phyloP scores from a whole-genome alignment of 2,888 invertebrate species.

The Emmelina monodactyla region DNA sequence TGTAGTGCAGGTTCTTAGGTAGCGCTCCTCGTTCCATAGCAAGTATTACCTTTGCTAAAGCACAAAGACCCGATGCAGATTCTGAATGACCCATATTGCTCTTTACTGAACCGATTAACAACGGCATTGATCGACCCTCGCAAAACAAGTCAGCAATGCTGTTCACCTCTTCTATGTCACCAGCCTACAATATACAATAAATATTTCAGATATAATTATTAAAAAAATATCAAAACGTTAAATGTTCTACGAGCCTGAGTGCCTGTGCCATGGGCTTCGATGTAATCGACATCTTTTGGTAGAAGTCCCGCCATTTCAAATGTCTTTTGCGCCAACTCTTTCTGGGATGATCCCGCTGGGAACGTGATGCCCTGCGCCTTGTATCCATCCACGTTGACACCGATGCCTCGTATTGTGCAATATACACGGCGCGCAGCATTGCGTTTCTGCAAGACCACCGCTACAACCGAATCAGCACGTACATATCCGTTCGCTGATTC shows the following conservation, averaged over 20 bases:
- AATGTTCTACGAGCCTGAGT: slow-evolving; percentile 81
- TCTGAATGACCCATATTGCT: slow-evolving; percentile 99
- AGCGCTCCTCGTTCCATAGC: slow-evolving; percentile 92
- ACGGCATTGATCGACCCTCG: slow-evolving; percentile 77
- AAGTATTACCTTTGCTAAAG: slow-evolving; percentile 86
- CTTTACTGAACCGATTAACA: slow-evolving; percentile 95
- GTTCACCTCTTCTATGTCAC: slow-evolving; percentile 98
- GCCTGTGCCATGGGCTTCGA: slow-evolving; percentile 98
- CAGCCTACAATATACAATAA: slow-evolving; percentile 58
- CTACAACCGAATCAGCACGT: slow-evolving; percentile 87
- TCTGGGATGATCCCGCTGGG: slow-evolving; percentile 83
- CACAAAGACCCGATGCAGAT: slow-evolving; percentile 89
- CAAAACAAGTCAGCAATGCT: slow-evolving; percentile 93
- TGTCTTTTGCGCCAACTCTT: slow-evolving; percentile 82
- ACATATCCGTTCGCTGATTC: slow-evolving; percentile 90
- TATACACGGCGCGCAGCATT: slow-evolving; percentile 81
- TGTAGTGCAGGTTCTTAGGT: slow-evolving; percentile 91
- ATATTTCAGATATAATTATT: too few species aligned
- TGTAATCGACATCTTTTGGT: slow-evolving; percentile 85
- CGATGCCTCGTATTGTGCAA: slow-evolving; percentile 86
- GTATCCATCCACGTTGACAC: slow-evolving; percentile 91
- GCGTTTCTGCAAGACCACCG: slow-evolving; percentile 82
- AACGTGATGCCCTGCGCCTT: slow-evolving; percentile 92
- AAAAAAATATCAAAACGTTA: too few species aligned
- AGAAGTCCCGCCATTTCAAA: slow-evolving; percentile 84